Conservation (phyloP, 2,797 vertebrate genomes). For the Lepidocolaptes lacrymiger region DNA sequence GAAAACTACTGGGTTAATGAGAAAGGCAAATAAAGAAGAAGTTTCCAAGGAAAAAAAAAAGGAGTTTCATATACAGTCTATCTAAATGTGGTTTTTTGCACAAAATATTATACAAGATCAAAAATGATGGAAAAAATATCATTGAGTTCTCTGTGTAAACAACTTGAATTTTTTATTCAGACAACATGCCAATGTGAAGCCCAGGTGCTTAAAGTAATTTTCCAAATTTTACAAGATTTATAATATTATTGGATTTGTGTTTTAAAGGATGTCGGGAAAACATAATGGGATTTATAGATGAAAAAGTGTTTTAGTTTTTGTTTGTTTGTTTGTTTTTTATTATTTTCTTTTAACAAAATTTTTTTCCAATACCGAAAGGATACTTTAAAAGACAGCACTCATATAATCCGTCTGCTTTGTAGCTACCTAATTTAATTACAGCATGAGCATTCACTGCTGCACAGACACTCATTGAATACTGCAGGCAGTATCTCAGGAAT, state of each 20-base stretch:
- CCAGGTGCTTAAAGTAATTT: background rate
- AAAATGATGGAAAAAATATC: background rate
- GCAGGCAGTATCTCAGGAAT: background rate
- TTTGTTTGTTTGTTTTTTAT: background rate
- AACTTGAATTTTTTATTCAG: background rate
- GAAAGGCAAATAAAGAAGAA: background rate
- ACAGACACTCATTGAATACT: background rate
- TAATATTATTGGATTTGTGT: background rate
- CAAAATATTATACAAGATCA: background rate
- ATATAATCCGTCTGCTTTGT: background rate
- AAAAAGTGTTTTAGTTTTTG: background rate
- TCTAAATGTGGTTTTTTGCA: background rate
- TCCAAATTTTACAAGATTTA: constrained; percentile 19
- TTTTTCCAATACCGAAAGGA: background rate
- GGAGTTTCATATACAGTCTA: background rate
- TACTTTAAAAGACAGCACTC: background rate
- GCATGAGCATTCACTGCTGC: background rate
- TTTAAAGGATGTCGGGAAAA: background rate
- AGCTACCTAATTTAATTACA: constrained; percentile 1
- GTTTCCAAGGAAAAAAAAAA: background rate
- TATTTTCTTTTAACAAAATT: background rate
- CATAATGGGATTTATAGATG: background rate
- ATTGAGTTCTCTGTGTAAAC: background rate
- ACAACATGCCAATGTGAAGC: background rate
- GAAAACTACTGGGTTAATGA: background rate